Base-by-base conservation (phyloP, 1,140 invertebrate species). In the Oncopodura yosiiana region DNA sequence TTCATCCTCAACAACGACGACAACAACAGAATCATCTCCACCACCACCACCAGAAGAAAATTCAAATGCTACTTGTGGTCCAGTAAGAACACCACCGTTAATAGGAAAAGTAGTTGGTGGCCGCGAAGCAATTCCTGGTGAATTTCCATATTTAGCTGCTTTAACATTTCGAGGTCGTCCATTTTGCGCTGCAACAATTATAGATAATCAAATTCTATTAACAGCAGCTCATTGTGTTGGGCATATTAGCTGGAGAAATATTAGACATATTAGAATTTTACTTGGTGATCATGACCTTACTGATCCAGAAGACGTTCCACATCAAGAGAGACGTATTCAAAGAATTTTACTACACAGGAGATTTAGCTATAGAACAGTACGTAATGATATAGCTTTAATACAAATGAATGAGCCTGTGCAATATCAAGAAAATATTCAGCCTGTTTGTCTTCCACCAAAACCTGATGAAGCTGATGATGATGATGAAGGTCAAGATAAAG, bases 181-280 rank as follows among this genome's bases (percentile, higher is more conserved):
- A 67, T 91, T 92, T 69, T 94, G 90, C 68, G 90, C 88, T 1
- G 90, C 88, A 5, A 86, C 89, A 0, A 74, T 94, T 14, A 86
- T 94, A 39, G 86, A 88, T 64, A 76, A 81, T 37, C 72, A 66
- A 34, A 90, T 91, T 68, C 81, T 94, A 24, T 71, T 95, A 1
- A 86, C 89, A 2, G 90, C 90, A 1, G 89, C 90, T 29, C 34
- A 51, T 23, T 29, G 26, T 32, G 38, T 51, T 4, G 27, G 11
- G 26, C 49, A 36, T 23, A 16, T 36, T 5, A 49, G 38, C 8
- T 21, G 32, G 16, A 16, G 37, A 8, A 46, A 37, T 27, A 39
- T 49, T n/a, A n/a, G 24, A 16, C 29, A 27, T 19, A 26, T 55
- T 1, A n/a, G 32, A 1, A 37, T 55, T 32, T 18, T 37, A 23